A percentile compares a stretch with the other conserved stretches of the same genome.
Conservation (phyloP, 2,113 vertebrate genomes). For the Boleophthalmus pectinirostris region DNA sequence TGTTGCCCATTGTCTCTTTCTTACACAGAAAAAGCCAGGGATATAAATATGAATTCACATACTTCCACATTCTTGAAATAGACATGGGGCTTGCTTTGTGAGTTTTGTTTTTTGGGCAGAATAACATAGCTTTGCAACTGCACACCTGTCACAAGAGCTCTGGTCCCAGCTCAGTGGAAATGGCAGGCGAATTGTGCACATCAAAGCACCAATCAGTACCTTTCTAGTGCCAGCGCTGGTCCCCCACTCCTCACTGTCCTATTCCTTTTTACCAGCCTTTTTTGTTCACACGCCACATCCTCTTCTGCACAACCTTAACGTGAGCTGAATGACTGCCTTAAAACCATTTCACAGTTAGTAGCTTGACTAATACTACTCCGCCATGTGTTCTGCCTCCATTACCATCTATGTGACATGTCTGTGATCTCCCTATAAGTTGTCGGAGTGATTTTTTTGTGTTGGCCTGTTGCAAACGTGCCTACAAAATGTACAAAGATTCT, state of each 20-base stretch:
- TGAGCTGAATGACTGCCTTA: constrained; percentile 57
- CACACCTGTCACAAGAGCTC: constrained; percentile 47
- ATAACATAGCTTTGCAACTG: constrained; percentile 12
- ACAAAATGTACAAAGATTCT: constrained; percentile 44
- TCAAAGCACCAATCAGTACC: constrained; percentile 69
- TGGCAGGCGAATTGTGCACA: constrained; percentile 56
- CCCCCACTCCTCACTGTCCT: constrained; percentile 50
- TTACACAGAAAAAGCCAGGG: background rate
- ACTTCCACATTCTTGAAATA: constrained; percentile 26
- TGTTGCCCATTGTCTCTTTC: background rate
- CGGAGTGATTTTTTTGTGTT: constrained; percentile 41
- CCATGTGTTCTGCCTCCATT: constrained; percentile 42
- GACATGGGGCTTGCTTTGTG: constrained; percentile 9
- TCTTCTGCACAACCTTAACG: constrained; percentile 37
- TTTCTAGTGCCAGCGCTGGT: constrained; percentile 59
- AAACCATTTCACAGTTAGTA: constrained; percentile 71
- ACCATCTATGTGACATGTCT: constrained; percentile 45
- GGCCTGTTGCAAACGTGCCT: constrained; percentile 38
- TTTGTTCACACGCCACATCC: constrained; percentile 49
- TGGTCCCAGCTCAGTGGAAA: constrained; percentile 49
- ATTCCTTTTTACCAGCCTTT: constrained; percentile 26
- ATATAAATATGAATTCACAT: constrained; percentile 12
- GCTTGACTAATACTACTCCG: constrained; percentile 64
- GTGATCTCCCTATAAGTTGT: constrained; percentile 51
- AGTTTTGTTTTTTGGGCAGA: constrained; percentile 5